Conservation (phyloP, 2,797 vertebrate species). For the Sebastes flavidus region DNA sequence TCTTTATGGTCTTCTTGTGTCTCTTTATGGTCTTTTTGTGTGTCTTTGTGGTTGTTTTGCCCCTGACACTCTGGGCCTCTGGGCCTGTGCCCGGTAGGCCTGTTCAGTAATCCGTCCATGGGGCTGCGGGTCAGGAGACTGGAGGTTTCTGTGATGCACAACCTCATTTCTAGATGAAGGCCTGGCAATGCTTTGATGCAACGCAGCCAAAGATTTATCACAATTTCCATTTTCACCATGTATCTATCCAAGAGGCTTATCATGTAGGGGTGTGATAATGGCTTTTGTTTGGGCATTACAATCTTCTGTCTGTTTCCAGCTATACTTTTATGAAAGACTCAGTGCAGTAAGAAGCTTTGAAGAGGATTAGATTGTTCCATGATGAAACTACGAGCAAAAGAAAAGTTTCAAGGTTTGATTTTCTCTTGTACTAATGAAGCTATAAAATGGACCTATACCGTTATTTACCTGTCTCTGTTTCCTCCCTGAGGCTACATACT, state of each 20-base stretch:
- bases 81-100: background rate
- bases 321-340: constrained; percentile 20
- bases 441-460: background rate
- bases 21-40: background rate
- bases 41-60: background rate
- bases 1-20: no score
- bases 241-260: constrained; percentile 17
- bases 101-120: background rate
- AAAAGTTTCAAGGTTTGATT: constrained; percentile 18
- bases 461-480: constrained; percentile 32
- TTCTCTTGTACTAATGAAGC: background rate
- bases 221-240: background rate
- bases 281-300: constrained; percentile 25
- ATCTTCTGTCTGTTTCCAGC: constrained; percentile 24
- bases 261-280: constrained; percentile 1
- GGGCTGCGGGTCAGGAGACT: background rate
- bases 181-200: constrained; percentile 21
- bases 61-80: background rate
- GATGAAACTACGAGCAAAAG: constrained; percentile 8
- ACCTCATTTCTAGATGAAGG: constrained; percentile 6
- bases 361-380: constrained; percentile 16
- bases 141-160: background rate
- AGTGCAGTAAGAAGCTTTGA: constrained; percentile 15
- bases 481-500: background rate
- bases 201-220: constrained; percentile 11